Conservation (phyloP, 2,888 invertebrate species). For the Napeogenes sylphis region DNA sequence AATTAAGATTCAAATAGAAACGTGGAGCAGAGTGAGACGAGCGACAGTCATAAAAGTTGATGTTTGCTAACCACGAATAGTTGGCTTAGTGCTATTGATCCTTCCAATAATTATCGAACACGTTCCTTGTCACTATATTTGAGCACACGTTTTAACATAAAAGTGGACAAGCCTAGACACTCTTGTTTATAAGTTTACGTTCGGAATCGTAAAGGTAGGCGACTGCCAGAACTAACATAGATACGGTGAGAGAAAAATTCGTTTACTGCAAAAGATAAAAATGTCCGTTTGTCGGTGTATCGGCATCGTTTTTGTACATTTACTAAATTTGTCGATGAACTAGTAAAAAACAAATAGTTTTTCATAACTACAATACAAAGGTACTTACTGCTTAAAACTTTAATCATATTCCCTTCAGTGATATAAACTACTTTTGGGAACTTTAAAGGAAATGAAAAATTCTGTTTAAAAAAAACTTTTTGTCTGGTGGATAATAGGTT, state of each 20-base stretch:
- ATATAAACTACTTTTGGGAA: no score
- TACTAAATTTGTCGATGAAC: neutral
- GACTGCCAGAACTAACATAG: slow-evolving; percentile 73
- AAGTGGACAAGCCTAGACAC: slow-evolving; percentile 66
- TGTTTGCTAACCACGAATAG: slow-evolving; percentile 69
- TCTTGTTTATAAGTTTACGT: slow-evolving; percentile 70
- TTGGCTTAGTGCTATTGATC: slow-evolving; percentile 73
- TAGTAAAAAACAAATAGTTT: neutral
- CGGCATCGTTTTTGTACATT: no score
- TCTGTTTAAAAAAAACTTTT: no score
- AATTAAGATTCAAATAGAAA: slow-evolving; percentile 75
- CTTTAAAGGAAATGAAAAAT: no score
- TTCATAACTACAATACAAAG: neutral
- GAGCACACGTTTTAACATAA: slow-evolving; percentile 68
- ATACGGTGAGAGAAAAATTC: slow-evolving; percentile 53
- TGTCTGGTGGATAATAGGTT: no score
- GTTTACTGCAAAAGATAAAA: slow-evolving; percentile 31
- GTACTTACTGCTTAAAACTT: no score
- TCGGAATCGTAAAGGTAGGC: slow-evolving; percentile 68
- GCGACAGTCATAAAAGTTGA: slow-evolving; percentile 68
- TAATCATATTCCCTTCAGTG: no score
- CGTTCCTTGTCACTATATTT: slow-evolving; percentile 75
- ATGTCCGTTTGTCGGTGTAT: slow-evolving; percentile 24
- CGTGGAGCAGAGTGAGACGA: slow-evolving; percentile 51
- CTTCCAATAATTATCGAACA: slow-evolving; percentile 78